A percentile compares a stretch with the other conserved stretches of the same genome.
Conservation (phyloP, 2,888 invertebrate genomes). For the Zeuzera pyrina region DNA sequence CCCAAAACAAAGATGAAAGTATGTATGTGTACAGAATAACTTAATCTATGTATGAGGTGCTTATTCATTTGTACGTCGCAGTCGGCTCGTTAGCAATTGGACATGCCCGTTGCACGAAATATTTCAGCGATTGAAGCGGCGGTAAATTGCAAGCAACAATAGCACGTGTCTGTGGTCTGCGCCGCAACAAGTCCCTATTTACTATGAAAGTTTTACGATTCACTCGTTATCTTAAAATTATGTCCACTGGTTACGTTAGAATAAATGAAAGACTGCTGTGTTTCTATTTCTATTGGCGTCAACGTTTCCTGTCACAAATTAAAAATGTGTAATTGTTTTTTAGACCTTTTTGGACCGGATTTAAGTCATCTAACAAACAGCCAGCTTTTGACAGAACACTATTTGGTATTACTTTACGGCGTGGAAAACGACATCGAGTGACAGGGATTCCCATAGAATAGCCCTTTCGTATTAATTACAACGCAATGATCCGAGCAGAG, state of each 20-base stretch:
- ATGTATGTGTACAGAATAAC: too few relatives aligned
- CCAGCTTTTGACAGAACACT: slow-evolving; percentile 41
- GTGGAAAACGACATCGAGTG: slow-evolving; percentile 56
- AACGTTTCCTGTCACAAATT: slow-evolving; percentile 24
- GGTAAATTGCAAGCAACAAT: slow-evolving; percentile 70
- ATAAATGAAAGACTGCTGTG: not conserved
- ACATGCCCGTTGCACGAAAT: slow-evolving; percentile 71
- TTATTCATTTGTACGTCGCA: slow-evolving; percentile 71
- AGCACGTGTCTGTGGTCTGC: slow-evolving; percentile 38
- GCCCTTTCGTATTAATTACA: slow-evolving; percentile 62
- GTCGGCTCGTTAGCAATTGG: slow-evolving; percentile 72
- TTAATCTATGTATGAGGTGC: slow-evolving; percentile 55
- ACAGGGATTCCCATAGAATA: slow-evolving; percentile 62
- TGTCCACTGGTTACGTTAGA: slow-evolving; percentile 24
- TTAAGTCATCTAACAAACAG: slow-evolving; percentile 36
- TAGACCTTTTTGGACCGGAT: slow-evolving; percentile 26
- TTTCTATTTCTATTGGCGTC: slow-evolving; percentile 3
- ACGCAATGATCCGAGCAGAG: slow-evolving; percentile 49
- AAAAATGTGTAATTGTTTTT: slow-evolving; percentile 33
- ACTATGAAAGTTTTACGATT: slow-evolving; percentile 61
- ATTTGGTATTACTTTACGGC: slow-evolving; percentile 46
- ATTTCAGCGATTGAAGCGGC: slow-evolving; percentile 71
- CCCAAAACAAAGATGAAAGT: too few relatives aligned
- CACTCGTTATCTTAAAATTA: slow-evolving; percentile 65
- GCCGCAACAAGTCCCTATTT: slow-evolving; percentile 47